Percentiles rank a stretch among this genome's conserved stretches.
phyloP scores from a whole-genome alignment of 2,113 vertebrate genomes.

The Neolamprologus falcicula region DNA sequence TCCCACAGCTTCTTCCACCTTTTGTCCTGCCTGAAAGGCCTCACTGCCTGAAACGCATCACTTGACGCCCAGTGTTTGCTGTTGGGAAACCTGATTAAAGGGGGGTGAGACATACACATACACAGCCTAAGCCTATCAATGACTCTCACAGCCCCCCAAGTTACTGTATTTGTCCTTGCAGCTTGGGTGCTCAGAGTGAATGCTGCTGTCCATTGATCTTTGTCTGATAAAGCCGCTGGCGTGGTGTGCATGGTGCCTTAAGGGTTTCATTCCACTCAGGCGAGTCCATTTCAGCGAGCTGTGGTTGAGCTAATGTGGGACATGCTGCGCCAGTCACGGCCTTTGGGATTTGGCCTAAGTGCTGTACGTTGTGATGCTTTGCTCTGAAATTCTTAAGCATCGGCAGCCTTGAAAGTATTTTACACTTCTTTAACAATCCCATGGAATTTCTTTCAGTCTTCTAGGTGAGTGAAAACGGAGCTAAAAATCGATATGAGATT shows the following conservation, averaged over 20 bases:
- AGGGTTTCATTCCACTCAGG: constrained; percentile 74
- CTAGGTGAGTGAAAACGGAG: background rate
- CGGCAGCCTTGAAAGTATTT: constrained; percentile 49
- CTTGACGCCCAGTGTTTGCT: constrained; percentile 69
- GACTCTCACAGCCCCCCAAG: constrained; percentile 63
- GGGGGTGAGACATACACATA: constrained; percentile 61
- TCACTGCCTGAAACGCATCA: constrained; percentile 67
- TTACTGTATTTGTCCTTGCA: constrained; percentile 72
- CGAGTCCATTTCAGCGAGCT: constrained; percentile 72
- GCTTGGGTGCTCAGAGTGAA: constrained; percentile 62
- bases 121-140: constrained; percentile 67
- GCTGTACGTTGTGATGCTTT: constrained; percentile 65
- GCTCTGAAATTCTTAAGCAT: constrained; percentile 60
- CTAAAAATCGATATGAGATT: background rate
- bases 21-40: constrained; percentile 72
- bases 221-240: constrained; percentile 69
- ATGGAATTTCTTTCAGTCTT: background rate
- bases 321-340: constrained; percentile 72
- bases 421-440: constrained; percentile 38
- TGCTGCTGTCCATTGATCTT: constrained; percentile 72
- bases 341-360: constrained; percentile 73
- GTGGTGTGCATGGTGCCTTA: constrained; percentile 67
- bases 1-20: constrained; percentile 65
- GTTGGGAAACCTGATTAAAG: constrained; percentile 70
- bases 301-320: constrained; percentile 74